A percentile compares a stretch with the other conserved stretches of the same genome.
These are phyloP conservation scores for Cosmopolites sordidus DNA, from an alignment of 2,888 invertebrate genomes.

Conservation along the genomic window DNA sequence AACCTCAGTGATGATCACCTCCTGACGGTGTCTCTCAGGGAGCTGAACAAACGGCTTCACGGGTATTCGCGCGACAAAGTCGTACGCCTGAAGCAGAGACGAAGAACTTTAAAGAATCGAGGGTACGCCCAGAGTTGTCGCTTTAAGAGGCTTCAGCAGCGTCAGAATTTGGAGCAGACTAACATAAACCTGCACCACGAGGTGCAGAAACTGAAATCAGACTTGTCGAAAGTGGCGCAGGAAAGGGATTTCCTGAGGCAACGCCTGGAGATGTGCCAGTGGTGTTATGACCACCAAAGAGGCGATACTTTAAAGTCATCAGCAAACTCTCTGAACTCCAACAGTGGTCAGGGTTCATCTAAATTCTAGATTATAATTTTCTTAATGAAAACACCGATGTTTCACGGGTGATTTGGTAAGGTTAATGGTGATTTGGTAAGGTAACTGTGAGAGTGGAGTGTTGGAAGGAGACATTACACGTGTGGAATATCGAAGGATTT, in stretches of 20 bases:
- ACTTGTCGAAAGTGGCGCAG: constrained; percentile 69
- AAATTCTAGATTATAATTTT: constrained; percentile 53
- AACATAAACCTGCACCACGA: constrained; percentile 78
- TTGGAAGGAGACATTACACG: too few relatives aligned
- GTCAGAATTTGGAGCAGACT: constrained; percentile 72
- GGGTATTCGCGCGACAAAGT: constrained; percentile 90
- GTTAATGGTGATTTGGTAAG: too few relatives aligned
- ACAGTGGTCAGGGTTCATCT: constrained; percentile 51
- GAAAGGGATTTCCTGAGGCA: constrained; percentile 80
- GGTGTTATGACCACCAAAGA: constrained; percentile 16
- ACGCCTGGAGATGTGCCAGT: constrained; percentile 55
- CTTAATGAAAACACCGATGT: neutral
- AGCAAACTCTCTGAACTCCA: constrained; percentile 34
- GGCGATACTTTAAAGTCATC: constrained; percentile 8
- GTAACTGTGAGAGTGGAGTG: too few relatives aligned
- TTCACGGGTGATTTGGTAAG: too few relatives aligned
- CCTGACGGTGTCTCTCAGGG: constrained; percentile 84
- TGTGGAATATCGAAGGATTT: too few relatives aligned
- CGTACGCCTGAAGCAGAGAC: constrained; percentile 85
- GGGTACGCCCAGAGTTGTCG: constrained; percentile 97
- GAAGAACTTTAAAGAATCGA: constrained; percentile 90
- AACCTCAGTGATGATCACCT: constrained; percentile 80
- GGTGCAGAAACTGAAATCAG: constrained; percentile 67
- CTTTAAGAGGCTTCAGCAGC: constrained; percentile 85
- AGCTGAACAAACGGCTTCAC: constrained; percentile 89